These are phyloP conservation scores for Clivina fossor DNA, from an alignment of 2,888 invertebrate genomes.

Conservation along the genomic window DNA sequence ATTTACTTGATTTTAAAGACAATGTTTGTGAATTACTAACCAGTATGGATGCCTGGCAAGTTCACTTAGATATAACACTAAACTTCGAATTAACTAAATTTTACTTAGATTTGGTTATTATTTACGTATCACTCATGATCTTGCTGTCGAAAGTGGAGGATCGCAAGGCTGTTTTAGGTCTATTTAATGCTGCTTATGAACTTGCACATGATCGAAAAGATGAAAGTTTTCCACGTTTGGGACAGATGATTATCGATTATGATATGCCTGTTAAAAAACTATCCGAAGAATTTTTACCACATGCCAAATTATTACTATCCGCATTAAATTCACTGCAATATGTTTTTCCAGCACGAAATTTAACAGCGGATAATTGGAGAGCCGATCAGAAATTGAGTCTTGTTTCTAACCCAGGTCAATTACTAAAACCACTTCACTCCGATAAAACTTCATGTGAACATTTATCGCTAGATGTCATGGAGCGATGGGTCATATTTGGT, in stretches of 20 bases:
- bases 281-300: conserved; percentile 95
- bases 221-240: conserved; percentile 90
- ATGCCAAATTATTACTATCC: conserved; percentile 81
- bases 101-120: conserved; percentile 92
- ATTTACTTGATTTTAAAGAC: conserved; percentile 96
- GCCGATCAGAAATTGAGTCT: conserved; percentile 91
- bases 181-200: conserved; percentile 98
- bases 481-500: conserved; percentile 96
- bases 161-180: conserved; percentile 92
- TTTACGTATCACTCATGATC: conserved; percentile 95
- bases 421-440: conserved; percentile 91
- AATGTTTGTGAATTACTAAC: conserved; percentile 89
- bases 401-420: conserved; percentile 90
- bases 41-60: conserved; percentile 94
- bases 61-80: conserved; percentile 90
- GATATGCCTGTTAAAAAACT: conserved; percentile 93
- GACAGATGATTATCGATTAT: conserved; percentile 97
- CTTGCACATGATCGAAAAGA: conserved; percentile 89
- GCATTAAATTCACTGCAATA: conserved; percentile 86
- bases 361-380: conserved; percentile 92
- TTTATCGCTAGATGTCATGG: conserved; percentile 91
- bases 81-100: conserved; percentile 96
- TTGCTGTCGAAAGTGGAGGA: conserved; percentile 97
- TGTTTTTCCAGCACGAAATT: conserved; percentile 86
- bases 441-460: conserved; percentile 98